Conservation (phyloP, 2,113 vertebrate genomes). For the Xiphophorus couchianus region DNA sequence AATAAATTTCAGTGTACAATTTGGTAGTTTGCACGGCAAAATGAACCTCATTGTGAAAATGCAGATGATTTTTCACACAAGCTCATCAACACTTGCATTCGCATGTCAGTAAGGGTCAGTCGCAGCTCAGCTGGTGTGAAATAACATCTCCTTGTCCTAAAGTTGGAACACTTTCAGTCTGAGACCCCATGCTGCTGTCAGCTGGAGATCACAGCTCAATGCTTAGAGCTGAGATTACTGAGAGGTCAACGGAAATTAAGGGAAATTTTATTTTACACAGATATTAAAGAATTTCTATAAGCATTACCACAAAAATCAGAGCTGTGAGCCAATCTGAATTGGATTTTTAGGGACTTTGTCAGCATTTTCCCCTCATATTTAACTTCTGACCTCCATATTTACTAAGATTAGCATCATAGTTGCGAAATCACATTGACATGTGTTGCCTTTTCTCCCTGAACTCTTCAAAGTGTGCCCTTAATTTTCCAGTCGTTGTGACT, state of each 20-base stretch:
- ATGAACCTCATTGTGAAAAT: background rate
- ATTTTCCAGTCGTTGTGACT: constrained; percentile 49
- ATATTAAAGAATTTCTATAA: background rate
- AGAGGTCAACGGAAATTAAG: background rate
- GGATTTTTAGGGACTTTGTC: background rate
- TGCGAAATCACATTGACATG: background rate
- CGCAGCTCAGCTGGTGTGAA: constrained; percentile 51
- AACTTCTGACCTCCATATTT: background rate
- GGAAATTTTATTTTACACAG: too few species aligned
- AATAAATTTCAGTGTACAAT: background rate
- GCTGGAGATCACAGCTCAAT: constrained; percentile 44
- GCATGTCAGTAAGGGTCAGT: constrained; percentile 22
- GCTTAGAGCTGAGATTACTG: background rate
- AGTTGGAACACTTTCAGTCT: constrained; percentile 23
- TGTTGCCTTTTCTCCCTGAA: constrained; percentile 16
- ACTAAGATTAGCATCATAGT: background rate
- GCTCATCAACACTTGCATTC: background rate
- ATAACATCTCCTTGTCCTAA: constrained; percentile 48
- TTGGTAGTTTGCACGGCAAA: constrained; percentile 1
- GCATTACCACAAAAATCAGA: background rate
- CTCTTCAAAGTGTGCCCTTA: constrained; percentile 39
- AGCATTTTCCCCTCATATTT: background rate
- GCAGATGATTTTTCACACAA: constrained; percentile 3
- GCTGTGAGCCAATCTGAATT: background rate
- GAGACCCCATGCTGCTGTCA: constrained; percentile 25